Base-by-base conservation (phyloP, 2,113 vertebrate genomes). In the Brachyistius frenatus region DNA sequence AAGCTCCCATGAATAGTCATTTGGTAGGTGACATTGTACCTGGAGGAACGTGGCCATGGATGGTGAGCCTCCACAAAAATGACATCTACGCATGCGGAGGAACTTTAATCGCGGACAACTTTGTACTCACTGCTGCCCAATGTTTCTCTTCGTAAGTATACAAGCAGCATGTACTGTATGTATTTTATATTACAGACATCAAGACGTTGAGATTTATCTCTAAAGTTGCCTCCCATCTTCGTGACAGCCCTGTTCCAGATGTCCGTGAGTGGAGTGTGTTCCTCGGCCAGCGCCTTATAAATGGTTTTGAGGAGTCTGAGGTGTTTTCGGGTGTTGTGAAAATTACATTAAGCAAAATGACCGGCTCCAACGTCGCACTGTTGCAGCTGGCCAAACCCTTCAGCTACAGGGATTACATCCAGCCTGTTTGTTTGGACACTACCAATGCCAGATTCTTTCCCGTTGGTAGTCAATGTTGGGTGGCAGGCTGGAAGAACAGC, bases 31-130 rank as follows among this genome's bases (percentile, higher is more conserved):
- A 79, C 36, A 30, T 58, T 52, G 86, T 62, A 16, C 44, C 68
- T 30, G 63, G 50, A n/a, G 85, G 64, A 14, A 66, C 33, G 0
- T 96, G 95, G 95, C 95, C 95, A 2, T 96, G 94, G 96, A 92
- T 95, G 60, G 94, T 93, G 36, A 93, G 94, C 71, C 76, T 96
- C 50, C 90, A 91, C 16, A 39, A 69, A 4, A 35, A 76, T 0
- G 54, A 85, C 0, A 0, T 3, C 0, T 93, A 94, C 6, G 11
- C 90, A 9, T 96, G 95, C 55, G 94, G 93, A 16, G 96, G 93
- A 78, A 90, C 93, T 31, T 92, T 96, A 66, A 91, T 96, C 0
- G 2, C 86, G 23, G 39, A 67, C 0, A 81, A n/a, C 0, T 94
- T 93, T 89, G 89, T 96, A 68, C 60, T 96, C 60, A 95, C 84